phyloP scores from a whole-genome alignment of 2,113 vertebrate genomes.

The Sakesphorus luctuosus region DNA sequence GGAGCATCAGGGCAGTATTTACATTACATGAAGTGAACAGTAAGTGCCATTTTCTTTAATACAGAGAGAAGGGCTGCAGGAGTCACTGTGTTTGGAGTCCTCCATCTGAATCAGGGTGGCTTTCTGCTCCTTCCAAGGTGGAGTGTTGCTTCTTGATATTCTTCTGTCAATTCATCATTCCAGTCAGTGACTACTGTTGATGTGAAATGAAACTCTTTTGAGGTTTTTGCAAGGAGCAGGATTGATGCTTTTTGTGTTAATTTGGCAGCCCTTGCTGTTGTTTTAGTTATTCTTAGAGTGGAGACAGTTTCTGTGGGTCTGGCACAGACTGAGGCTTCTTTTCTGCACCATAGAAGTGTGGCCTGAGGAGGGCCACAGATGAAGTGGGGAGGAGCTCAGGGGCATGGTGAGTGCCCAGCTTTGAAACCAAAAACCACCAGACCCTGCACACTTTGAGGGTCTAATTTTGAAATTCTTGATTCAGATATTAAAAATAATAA shows the following conservation, averaged over 20 bases:
- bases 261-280: background rate
- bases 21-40: background rate
- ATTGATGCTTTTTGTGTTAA: background rate
- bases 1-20: background rate
- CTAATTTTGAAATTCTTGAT: background rate
- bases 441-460: rapidly evolving
- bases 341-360: background rate
- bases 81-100: background rate
- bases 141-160: background rate
- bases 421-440: background rate
- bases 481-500: background rate
- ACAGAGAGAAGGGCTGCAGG: background rate
- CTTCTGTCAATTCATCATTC: background rate
- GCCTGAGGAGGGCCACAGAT: background rate
- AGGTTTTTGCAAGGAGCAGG: background rate
- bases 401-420: background rate
- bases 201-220: background rate
- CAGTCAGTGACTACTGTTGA: background rate
- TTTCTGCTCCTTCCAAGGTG: background rate
- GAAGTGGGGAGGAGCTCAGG: background rate
- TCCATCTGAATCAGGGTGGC: background rate
- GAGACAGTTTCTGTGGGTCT: background rate
- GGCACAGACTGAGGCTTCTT: background rate
- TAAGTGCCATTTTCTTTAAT: background rate
- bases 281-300: background rate